phyloP scores from a whole-genome alignment of 2,888 invertebrate genomes.

The Halictus ligatus region DNA sequence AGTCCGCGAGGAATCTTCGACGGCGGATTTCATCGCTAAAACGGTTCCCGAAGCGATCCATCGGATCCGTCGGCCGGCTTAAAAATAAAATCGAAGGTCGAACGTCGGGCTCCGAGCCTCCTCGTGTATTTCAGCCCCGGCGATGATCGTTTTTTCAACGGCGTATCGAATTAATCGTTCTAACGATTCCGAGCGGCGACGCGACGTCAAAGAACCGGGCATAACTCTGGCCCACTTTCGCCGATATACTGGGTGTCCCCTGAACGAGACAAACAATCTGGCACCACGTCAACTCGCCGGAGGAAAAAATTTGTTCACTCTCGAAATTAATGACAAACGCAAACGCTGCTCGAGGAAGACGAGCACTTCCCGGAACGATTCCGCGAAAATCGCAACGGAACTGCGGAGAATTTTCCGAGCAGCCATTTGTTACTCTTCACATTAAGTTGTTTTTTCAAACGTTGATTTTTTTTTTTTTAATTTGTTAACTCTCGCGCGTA shows the following conservation, averaged over 20 bases:
- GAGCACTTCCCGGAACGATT: too few relatives aligned
- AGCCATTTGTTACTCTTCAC: too few relatives aligned
- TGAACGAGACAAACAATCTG: neutral
- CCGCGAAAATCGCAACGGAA: too few relatives aligned
- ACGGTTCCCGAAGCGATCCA: constrained; percentile 51
- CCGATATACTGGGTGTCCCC: constrained; percentile 10
- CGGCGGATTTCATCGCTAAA: constrained; percentile 48
- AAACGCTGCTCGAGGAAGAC: too few relatives aligned
- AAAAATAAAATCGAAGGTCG: constrained; percentile 72
- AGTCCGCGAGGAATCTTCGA: constrained; percentile 12
- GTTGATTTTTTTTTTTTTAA: too few relatives aligned
- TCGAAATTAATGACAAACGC: too few relatives aligned
- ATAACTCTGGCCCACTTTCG: constrained; percentile 66
- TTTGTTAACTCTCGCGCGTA: neutral
- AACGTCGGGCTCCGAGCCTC: constrained; percentile 35
- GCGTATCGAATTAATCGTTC: constrained; percentile 65
- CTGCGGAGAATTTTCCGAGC: too few relatives aligned
- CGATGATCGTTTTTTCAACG: constrained; percentile 44
- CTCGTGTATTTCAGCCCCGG: constrained; percentile 34
- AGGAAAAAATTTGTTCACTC: neutral
- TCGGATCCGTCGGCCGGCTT: constrained; percentile 45
- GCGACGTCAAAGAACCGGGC: constrained; percentile 59
- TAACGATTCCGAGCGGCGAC: constrained; percentile 54
- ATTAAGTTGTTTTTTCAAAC: too few relatives aligned
- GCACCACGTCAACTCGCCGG: neutral